Percentiles rank a stretch among this genome's conserved stretches.
Evolutionary conservation across 1,140 invertebrate genomes (phyloP).

Genomic region (Danaus melanippus): DNA sequence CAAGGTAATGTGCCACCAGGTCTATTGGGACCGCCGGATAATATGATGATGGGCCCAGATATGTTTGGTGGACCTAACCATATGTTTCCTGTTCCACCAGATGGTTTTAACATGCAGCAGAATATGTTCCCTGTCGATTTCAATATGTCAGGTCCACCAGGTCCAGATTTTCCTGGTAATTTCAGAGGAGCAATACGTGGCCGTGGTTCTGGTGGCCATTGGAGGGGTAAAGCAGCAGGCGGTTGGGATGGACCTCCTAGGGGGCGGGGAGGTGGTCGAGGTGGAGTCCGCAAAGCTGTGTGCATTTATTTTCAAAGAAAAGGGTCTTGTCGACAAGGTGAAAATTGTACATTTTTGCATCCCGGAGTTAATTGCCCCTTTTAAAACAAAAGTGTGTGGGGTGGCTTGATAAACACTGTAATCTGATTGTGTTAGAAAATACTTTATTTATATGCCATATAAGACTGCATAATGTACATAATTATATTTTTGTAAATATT

Average conservation of each 20-base stretch:
- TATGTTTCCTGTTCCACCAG: slow-evolving; percentile 53
- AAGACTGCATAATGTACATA: slow-evolving; percentile 41
- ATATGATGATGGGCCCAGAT: slow-evolving; percentile 67
- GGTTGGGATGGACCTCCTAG: slow-evolving; percentile 71
- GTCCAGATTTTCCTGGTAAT: slow-evolving; percentile 57
- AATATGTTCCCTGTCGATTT: slow-evolving; percentile 64
- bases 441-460: slow-evolving; percentile 17
- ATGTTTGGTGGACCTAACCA: slow-evolving; percentile 71
- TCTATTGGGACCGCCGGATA: slow-evolving; percentile 60
- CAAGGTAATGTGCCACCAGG: slow-evolving; percentile 42
- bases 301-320: slow-evolving; percentile 85
- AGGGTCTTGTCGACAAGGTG: slow-evolving; percentile 82
- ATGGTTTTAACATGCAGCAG: slow-evolving; percentile 57
- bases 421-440: slow-evolving; percentile 11
- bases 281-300: slow-evolving; percentile 69
- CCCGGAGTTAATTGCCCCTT: slow-evolving; percentile 77
- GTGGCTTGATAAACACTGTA: too few relatives aligned
- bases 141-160: slow-evolving; percentile 52
- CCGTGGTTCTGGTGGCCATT: slow-evolving; percentile 67
- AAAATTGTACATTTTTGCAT: slow-evolving; percentile 85
- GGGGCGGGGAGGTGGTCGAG: slow-evolving; percentile 69
- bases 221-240: slow-evolving; percentile 62
- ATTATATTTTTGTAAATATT: slow-evolving; percentile 40
- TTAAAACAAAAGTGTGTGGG: slow-evolving; percentile 32
- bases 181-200: slow-evolving; percentile 67